A percentile compares a stretch with the other conserved stretches of the same genome.
phyloP scores from a whole-genome alignment of 2,113 vertebrate genomes.

The Myodes glareolus region DNA sequence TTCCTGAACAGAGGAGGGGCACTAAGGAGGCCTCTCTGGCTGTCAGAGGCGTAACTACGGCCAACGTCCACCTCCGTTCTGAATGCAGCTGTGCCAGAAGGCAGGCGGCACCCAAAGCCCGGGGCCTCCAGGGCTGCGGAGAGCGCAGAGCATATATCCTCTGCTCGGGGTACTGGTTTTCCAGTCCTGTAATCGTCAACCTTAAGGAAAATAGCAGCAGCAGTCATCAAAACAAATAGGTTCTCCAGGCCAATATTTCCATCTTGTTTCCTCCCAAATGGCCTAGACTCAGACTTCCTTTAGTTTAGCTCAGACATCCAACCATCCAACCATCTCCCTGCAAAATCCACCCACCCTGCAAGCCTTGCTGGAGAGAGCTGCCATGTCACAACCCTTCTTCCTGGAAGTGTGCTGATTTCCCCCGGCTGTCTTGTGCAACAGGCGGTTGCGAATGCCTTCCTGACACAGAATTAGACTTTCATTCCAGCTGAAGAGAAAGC shows the following conservation, averaged over 20 bases:
- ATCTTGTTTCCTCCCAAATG: slow-evolving; percentile 49
- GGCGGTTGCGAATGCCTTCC: slow-evolving; percentile 77
- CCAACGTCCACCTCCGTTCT: neutral
- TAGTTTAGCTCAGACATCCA: neutral
- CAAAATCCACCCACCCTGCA: neutral
- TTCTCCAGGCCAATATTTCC: slow-evolving; percentile 76
- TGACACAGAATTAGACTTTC: slow-evolving; percentile 82
- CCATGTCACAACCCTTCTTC: neutral
- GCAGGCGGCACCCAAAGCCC: accelerated
- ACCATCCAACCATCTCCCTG: neutral
- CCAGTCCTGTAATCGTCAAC: neutral
- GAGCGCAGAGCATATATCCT: neutral
- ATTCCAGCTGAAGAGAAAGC: slow-evolving; percentile 71
- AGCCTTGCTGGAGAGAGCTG: neutral
- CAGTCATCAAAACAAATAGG: slow-evolving; percentile 69
- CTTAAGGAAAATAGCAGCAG: slow-evolving; percentile 63
- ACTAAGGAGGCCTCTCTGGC: neutral
- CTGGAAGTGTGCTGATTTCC: slow-evolving; percentile 61
- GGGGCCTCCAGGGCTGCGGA: neutral
- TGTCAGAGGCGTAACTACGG: neutral
- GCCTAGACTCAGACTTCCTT: slow-evolving; percentile 67
- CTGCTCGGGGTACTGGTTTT: neutral
- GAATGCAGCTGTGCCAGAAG: accelerated
- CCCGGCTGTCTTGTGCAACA: slow-evolving; percentile 51
- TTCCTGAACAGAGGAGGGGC: neutral